Percentiles rank a stretch among this genome's conserved stretches.
phyloP scores from a whole-genome alignment of 2,113 vertebrate species.

The Sterna hirundo region DNA sequence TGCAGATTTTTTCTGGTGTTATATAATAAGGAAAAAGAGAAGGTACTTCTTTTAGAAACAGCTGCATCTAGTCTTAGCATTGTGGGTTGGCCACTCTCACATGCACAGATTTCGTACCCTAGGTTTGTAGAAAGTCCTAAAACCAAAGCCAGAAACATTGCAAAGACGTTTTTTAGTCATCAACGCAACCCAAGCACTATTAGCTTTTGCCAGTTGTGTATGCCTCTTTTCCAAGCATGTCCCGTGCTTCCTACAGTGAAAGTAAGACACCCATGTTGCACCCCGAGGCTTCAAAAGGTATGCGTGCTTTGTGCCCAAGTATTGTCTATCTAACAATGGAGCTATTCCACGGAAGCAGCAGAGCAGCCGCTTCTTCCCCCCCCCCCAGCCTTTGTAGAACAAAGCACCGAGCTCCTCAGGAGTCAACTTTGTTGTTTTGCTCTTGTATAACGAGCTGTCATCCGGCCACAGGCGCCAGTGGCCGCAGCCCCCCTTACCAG shows the following conservation, averaged over 20 bases:
- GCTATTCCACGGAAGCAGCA: conserved; percentile 19
- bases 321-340: conserved; percentile 46
- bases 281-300: background rate
- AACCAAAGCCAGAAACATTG: background rate
- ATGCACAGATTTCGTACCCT: background rate
- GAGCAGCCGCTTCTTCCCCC: background rate
- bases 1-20: background rate
- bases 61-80: background rate
- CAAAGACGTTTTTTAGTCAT: background rate
- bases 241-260: conserved; percentile 24
- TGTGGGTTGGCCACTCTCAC: background rate
- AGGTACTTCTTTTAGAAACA: background rate
- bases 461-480: conserved; percentile 11
- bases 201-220: background rate
- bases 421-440: conserved; percentile 37
- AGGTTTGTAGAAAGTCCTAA: background rate
- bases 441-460: conserved; percentile 25
- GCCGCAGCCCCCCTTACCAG: background rate
- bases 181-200: background rate
- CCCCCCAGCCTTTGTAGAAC: conserved; percentile 42
- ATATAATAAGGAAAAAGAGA: background rate
- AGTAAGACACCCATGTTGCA: background rate
- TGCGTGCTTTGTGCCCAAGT: background rate
- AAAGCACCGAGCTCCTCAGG: conserved; percentile 44
- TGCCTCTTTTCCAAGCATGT: background rate